Base-by-base conservation (phyloP, 1,140 invertebrate species). In the Drosophila sulfurigaster region DNA sequence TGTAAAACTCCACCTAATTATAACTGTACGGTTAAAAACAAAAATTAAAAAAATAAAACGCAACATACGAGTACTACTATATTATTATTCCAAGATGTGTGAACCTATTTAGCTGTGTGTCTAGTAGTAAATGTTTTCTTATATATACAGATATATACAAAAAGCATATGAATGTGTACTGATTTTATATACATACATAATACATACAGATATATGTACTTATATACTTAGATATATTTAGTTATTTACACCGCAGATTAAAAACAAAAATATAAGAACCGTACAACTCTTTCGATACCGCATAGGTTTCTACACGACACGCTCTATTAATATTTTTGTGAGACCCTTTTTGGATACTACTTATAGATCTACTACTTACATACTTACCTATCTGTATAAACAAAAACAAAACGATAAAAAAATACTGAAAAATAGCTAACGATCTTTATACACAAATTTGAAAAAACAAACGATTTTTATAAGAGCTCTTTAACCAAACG, bases 261-360 rank as follows among this genome's bases (percentile, higher is more conserved):
- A 43, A 43, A 43, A 43, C 11, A 43, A 43, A 76, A 56, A 38
- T 10, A 11, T 11, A 16, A 57, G 10, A 35, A 63, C 70, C 52
- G 56, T 58, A 78, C 64, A 60, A 66, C 63, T 25, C 20, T 64
- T 74, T 65, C 81, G 64, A 69, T 51, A 45, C 63, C 68, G 68
- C 63, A 79, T 56, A 48, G 82, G 82, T 87, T 87, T 87, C 82
- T 66, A 68, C 62, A 30, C 59, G 30, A 65, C 79, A 67, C 76
- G 59, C 79, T 82, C 75, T 87, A 85, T 63, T 78, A 86, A 76
- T 86, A 87, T 87, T 87, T 85, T 87, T 87, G 73, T 82, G 82
- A 87, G 46, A 60, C 56, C 82, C 82, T 73, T 87, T 85, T 87
- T 82, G 68, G 79, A 87, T 25, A 70, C 66, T 64, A 68, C 46